phyloP scores from a whole-genome alignment of 1,140 invertebrate genomes.

The Aphelinus certus region DNA sequence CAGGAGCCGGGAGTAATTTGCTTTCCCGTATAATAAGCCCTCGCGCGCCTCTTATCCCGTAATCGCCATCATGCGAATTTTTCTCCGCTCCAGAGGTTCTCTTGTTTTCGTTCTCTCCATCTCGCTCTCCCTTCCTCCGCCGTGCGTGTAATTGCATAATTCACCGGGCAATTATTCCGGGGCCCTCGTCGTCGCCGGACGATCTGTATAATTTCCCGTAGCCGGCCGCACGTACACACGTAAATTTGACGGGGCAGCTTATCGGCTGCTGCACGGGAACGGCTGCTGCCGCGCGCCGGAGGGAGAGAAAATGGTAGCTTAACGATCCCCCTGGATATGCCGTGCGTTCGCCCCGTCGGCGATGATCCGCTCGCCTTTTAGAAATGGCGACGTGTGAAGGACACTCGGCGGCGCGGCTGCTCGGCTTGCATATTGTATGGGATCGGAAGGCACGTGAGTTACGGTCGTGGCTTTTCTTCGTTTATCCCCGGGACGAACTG shows the following conservation, averaged over 20 bases:
- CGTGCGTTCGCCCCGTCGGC: not conserved
- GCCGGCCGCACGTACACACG: constrained; percentile 38
- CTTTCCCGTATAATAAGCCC: constrained; percentile 1
- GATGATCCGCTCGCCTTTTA: not conserved
- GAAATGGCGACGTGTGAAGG: not conserved
- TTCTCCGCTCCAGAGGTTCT: constrained; percentile 2
- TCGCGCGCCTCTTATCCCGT: constrained; percentile 1
- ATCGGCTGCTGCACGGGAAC: constrained; percentile 28
- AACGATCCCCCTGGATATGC: not conserved
- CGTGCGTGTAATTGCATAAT: constrained; percentile 52
- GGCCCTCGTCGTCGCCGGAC: constrained; percentile 28
- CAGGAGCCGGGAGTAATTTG: too few relatives aligned
- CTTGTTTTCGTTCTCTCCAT: constrained; percentile 29
- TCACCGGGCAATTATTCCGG: constrained; percentile 49
- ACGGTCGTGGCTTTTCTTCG: too few relatives aligned
- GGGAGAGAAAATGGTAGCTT: constrained; percentile 33
- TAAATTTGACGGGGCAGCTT: constrained; percentile 38
- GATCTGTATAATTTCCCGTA: constrained; percentile 51
- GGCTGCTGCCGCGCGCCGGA: constrained; percentile 22
- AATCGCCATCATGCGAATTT: not conserved
- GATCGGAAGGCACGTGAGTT: not conserved
- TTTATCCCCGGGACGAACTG: too few relatives aligned
- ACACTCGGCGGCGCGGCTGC: not conserved
- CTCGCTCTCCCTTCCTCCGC: constrained; percentile 28
- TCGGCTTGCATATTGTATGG: not conserved